These are phyloP conservation scores for Piprites chloris DNA, from an alignment of 2,113 vertebrate genomes.

Conservation along the genomic window DNA sequence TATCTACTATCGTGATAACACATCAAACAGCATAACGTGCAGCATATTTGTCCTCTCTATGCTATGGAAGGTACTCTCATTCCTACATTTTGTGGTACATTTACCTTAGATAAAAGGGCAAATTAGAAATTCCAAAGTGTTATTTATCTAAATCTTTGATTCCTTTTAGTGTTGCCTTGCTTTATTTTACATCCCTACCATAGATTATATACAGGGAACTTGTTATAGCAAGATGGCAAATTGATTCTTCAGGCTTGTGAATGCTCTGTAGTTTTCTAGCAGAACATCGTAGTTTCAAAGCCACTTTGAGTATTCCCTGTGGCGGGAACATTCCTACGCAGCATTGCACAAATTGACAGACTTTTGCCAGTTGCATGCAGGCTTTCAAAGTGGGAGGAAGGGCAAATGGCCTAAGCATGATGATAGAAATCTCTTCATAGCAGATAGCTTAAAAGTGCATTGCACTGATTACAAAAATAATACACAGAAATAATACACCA, in stretches of 20 bases:
- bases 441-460: neutral
- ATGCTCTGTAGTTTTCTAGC: neutral
- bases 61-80: neutral
- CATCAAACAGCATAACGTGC: neutral
- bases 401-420: neutral
- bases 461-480: neutral
- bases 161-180: neutral
- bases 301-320: neutral
- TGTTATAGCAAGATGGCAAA: neutral
- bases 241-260: neutral
- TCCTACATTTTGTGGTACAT: neutral
- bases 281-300: neutral
- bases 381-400: neutral
- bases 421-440: neutral
- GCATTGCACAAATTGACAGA: neutral
- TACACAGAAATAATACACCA: neutral
- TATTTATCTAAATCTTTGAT: neutral
- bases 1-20: neutral
- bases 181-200: neutral
- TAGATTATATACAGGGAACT: neutral
- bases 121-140: neutral
- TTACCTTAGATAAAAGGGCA: neutral
- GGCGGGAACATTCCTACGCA: neutral
- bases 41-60: neutral
- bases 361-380: neutral